Base-by-base conservation (phyloP, 2,113 vertebrate species). In the Noctilio leporinus region DNA sequence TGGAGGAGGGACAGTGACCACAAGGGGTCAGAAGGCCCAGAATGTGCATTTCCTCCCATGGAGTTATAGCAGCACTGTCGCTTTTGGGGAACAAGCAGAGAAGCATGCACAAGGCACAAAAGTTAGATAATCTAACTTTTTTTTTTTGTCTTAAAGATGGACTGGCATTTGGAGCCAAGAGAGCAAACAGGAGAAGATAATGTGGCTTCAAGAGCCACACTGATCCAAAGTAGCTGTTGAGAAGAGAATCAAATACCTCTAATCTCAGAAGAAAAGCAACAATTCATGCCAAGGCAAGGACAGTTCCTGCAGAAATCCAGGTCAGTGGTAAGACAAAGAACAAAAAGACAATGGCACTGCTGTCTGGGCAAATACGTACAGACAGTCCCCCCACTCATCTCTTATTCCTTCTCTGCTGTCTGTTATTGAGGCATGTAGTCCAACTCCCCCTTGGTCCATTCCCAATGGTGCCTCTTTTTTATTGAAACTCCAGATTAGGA, bases 191-290 rank as follows among this genome's bases (percentile, higher is more conserved):
- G 57, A 93, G 45, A 77, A 89, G 91, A 84, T 76, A 91, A 70
- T 0, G 11, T 0, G 2, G 35, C 35, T 47, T n/a, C 67, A 57
- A 70, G 86, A 85, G 81, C 51, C 22, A 11, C 28, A 1, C 2
- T 35, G 10, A 92, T 85, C 40, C 47, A 83, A 67, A 64, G 89
- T 5, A 40, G 76, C 67, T 65, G 62, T 64, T 43, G 30, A 57
- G 85, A 80, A 40, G 40, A 90, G 62, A 85, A 76, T 40, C 35
- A 4, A 57, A 62, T 64, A 87, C 78, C 84, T 84, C 89, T 96
- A 93, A 96, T 96, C 95, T 93, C 17, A 0, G 75, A 89, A 89
- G 53, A 69, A 96, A 85, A 91, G 91, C 55, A 59, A 95, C 95
- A 91, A 57, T 53, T 72, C 33, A 51, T 78, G 73, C 82, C 45